Percentiles rank a stretch among this genome's conserved stretches.
phyloP scores from a whole-genome alignment of 2,797 vertebrate species.

The Avahi laniger region DNA sequence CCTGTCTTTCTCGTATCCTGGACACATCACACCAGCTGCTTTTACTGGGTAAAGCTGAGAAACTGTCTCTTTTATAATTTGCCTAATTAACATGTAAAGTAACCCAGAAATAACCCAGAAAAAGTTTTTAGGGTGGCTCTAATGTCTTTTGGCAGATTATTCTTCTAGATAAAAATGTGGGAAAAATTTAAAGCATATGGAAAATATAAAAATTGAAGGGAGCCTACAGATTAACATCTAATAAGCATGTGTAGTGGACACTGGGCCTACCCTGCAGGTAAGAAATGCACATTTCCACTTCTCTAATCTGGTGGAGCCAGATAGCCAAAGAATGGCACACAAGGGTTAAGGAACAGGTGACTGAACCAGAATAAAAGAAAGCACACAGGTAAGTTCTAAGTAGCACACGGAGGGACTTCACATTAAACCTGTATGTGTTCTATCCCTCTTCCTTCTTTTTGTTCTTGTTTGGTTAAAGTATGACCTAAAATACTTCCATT shows the following conservation, averaged over 20 bases:
- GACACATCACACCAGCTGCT: background rate
- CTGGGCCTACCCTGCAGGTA: background rate
- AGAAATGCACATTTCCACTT: background rate
- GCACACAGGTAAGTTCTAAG: background rate
- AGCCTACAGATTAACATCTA: background rate
- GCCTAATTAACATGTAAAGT: background rate
- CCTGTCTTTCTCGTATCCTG: background rate
- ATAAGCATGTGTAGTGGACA: background rate
- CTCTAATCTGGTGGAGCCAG: background rate
- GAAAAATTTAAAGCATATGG: background rate
- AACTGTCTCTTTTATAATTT: background rate
- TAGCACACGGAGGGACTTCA: background rate
- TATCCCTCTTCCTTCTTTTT: background rate
- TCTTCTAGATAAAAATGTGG: background rate
- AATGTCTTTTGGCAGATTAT: background rate
- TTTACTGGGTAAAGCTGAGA: background rate
- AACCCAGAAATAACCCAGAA: conserved; percentile 1
- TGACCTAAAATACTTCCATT: background rate
- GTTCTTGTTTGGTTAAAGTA: background rate
- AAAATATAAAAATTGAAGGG: background rate
- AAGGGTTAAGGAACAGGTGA: background rate
- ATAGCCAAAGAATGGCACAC: background rate
- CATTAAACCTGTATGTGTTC: background rate
- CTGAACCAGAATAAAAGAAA: background rate
- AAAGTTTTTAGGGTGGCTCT: background rate